Conservation (phyloP, 2,888 invertebrate genomes). For the Drosophila robusta region DNA sequence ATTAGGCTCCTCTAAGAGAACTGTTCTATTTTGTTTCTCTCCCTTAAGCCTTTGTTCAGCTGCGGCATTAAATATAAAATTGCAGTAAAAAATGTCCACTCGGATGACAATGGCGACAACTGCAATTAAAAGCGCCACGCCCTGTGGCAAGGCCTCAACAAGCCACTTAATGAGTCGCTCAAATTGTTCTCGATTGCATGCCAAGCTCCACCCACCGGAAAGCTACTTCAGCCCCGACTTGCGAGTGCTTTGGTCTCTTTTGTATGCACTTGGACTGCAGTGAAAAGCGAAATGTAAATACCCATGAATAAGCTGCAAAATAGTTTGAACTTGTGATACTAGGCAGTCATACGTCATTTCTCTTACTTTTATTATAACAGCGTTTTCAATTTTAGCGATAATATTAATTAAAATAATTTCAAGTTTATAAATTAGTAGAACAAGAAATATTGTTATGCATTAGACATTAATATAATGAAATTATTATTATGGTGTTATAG, state of each 20-base stretch:
- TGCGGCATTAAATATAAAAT: conserved; percentile 19
- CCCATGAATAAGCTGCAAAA: conserved; percentile 18
- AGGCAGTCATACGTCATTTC: too few species aligned
- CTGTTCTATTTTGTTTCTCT: too few species aligned
- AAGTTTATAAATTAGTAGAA: too few species aligned
- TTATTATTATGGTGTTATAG: too few species aligned
- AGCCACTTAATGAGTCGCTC: conserved; percentile 55
- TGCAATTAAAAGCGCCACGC: conserved; percentile 54
- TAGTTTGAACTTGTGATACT: neutral
- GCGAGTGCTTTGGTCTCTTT: conserved; percentile 4
- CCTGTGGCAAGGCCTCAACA: conserved; percentile 40
- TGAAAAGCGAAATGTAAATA: conserved; percentile 14
- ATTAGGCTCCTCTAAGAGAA: too few species aligned
- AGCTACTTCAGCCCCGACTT: neutral
- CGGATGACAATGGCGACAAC: conserved; percentile 26
- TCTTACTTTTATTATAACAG: too few species aligned
- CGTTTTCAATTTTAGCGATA: too few species aligned
- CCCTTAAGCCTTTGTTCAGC: neutral
- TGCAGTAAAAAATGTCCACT: conserved; percentile 29
- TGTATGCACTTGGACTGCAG: conserved; percentile 11
- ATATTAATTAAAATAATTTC: too few species aligned
- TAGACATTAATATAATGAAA: too few species aligned
- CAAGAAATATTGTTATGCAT: too few species aligned
- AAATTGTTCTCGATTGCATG: conserved; percentile 52
- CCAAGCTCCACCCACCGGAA: conserved; percentile 27